These are phyloP conservation scores for Plebejus melissa DNA, from an alignment of 2,888 invertebrate species.

Conservation along the genomic window DNA sequence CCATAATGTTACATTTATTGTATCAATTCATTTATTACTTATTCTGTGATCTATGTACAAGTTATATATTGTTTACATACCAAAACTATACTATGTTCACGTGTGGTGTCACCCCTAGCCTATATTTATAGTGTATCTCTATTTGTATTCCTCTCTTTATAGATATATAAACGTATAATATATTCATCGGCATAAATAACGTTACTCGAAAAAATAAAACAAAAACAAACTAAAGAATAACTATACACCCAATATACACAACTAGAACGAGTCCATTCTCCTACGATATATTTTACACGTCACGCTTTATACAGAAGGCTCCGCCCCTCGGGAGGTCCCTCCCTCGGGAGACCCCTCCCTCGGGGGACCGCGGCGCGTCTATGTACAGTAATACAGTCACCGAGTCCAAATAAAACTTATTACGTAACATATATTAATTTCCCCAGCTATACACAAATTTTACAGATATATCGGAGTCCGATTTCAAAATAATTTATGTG, in stretches of 20 bases:
- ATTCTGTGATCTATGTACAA: conserved; percentile 73
- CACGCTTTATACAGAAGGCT: conserved; percentile 67
- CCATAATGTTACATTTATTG: conserved; percentile 72
- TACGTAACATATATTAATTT: conserved; percentile 74
- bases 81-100: conserved; percentile 74
- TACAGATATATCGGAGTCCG: conserved; percentile 63
- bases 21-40: conserved; percentile 71
- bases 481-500: conserved; percentile 52
- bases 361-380: conserved; percentile 45
- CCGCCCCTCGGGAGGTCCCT: conserved; percentile 53
- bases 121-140: conserved; percentile 77
- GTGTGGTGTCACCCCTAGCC: conserved; percentile 72
- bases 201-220: conserved; percentile 70
- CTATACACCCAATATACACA: conserved; percentile 78
- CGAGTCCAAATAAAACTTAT: conserved; percentile 51
- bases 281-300: conserved; percentile 69
- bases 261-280: conserved; percentile 62
- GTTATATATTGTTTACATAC: conserved; percentile 73
- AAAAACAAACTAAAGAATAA: conserved; percentile 64
- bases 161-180: conserved; percentile 69
- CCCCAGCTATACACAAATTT: conserved; percentile 76
- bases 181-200: conserved; percentile 77
- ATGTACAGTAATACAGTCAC: conserved; percentile 51
- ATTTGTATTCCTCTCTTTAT: conserved; percentile 74
- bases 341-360: too few species aligned